Evolutionary conservation across 2,888 invertebrate species (phyloP), one percentile per base, ranked within the genome.

Genomic region (Zeuzera pyrina): DNA sequence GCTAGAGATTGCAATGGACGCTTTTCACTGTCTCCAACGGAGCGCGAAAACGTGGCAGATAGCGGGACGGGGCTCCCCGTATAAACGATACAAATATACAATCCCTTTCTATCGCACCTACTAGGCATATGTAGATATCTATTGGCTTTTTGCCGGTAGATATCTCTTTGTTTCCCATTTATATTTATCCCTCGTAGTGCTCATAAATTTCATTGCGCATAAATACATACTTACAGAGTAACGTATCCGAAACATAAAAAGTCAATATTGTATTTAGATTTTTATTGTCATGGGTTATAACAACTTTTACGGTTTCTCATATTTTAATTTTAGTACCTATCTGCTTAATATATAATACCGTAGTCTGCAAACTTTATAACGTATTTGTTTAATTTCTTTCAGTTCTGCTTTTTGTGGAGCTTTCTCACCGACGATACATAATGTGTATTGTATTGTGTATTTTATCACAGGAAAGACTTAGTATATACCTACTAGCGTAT

Each of bases 1-100:
- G 50, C 45, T 35, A 47, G 58, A 70, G 62, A 70, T 65, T 63
- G 68, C 60, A 57, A 56, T 55, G 63, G 55, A 55, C 51, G 59
- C 60, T 61, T 64, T 71, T 69, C 68, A 71, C 42, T 61, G 50
- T 48, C 51, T 42, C 47, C 69, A 70, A 41, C 51, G 56, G 45
- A 60, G 57, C 68, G 68, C 33, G 67, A 70, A 69, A 68, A 67
- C 47, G 53, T 47, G 45, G 49, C 47, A 34, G 50, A 52, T 52
- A 52, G 43, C 41, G 40, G 8, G 8, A 19, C 19, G 25, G 19
- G 21, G 15, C 29, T n/a, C n/a, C n/a, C n/a, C n/a, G n/a, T n/a
- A 29, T 22, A 27, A 33, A 22, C 33, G 27, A 33, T 22, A 33
- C 33, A 33, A 22, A 21, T 28, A 11, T 12, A 19, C 19, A 19